Evolutionary conservation across 2,797 vertebrate species (phyloP), one percentile per base, ranked within the genome.

Genomic region (Columba guinea): DNA sequence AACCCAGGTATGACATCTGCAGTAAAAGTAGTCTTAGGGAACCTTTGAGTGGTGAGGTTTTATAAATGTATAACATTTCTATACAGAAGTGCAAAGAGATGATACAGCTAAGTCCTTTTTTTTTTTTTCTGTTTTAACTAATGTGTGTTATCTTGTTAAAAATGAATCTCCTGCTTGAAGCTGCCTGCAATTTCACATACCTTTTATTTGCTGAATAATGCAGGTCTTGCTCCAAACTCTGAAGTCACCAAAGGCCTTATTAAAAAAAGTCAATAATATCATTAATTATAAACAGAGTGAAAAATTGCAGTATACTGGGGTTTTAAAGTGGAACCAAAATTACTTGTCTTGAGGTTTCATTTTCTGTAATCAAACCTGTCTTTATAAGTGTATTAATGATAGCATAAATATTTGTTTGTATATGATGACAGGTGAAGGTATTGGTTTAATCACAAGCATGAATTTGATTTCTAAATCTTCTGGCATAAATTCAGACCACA

Each of bases 271-370:
- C 87, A 68, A 24, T 78, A 91, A 91, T 35, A 28, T 70, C 46
- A 76, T 48, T 94, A 74, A 92, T 87, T 84, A 89, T 74, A 83
- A 94, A 86, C 49, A 69, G 22, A 90, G 35, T 74, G 44, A 71
- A 92, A 84, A 68, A 83, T 58, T 75, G 23, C 48, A 79, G 48
- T 94, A 28, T 77, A 78, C 35, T 41, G 19, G 11, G 37, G 12
- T 84, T 94, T 82, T 91, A 87, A 87, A 84, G 5, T 20, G n/a
- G 86, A 79, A 70, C 26, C 48, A 65, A 34, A 51, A 37, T 94
- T 89, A 34, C 28, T 82, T 89, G 35, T 82, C 35, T 82, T 68
- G 26, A 48, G 46, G 60, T 63, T 88, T 95, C 41, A 35, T 77
- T 95, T 94, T 90, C 49, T 95, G 82, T 60, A 87, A 2, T 84